Conservation (phyloP, 2,888 invertebrate genomes). For the Netelia virgata region DNA sequence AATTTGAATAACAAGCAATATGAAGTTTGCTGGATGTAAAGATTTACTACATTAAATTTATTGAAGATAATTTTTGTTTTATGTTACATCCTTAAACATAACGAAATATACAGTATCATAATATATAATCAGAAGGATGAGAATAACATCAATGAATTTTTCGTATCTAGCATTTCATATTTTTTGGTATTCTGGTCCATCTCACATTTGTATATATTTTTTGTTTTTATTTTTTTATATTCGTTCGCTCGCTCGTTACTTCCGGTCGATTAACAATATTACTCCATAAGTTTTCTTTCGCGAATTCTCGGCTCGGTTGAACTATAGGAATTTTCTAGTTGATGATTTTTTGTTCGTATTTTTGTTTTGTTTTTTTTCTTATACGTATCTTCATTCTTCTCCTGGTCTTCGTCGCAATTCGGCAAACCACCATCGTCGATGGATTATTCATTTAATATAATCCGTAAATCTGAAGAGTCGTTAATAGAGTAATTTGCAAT, state of each 20-base stretch:
- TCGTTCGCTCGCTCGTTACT: neutral
- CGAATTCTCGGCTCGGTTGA: slow-evolving; percentile 3
- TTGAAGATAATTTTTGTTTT: slow-evolving; percentile 54
- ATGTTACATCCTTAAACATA: slow-evolving; percentile 63
- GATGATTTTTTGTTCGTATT: slow-evolving; percentile 6
- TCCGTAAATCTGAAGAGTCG: slow-evolving; percentile 42
- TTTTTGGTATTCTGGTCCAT: slow-evolving; percentile 2
- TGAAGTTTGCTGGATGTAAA: slow-evolving; percentile 14
- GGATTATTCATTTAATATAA: slow-evolving; percentile 34
- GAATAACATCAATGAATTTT: slow-evolving; percentile 49
- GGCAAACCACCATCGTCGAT: slow-evolving; percentile 37
- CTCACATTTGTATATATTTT: neutral
- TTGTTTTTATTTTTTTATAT: neutral
- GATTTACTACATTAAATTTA: slow-evolving; percentile 65
- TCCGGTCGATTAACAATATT: slow-evolving; percentile 17
- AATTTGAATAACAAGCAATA: neutral
- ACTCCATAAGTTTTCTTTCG: neutral
- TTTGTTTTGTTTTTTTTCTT: neutral
- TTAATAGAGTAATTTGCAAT: slow-evolving; percentile 14
- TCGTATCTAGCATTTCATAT: slow-evolving; percentile 13
- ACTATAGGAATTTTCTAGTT: slow-evolving; percentile 19
- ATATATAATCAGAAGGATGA: slow-evolving; percentile 50
- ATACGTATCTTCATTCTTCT: slow-evolving; percentile 2
- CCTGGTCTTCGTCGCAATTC: neutral
- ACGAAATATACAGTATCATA: slow-evolving; percentile 59